Percentiles rank a stretch among this genome's conserved stretches.
Conservation (phyloP, 2,113 vertebrate genomes). For the Phaethon lepturus region DNA sequence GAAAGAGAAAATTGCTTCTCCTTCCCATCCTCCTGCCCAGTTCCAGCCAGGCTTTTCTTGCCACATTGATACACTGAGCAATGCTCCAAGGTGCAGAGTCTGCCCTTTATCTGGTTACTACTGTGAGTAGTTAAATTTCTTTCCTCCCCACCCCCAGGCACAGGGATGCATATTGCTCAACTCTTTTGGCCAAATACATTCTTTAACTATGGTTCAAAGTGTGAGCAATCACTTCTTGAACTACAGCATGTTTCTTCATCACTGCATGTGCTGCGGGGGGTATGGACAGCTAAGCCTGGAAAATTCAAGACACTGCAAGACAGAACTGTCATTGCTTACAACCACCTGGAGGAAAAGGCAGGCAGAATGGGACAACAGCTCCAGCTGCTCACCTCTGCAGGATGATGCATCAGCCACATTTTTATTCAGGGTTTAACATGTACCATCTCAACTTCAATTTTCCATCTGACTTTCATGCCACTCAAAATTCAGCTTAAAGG, state of each 20-base stretch:
- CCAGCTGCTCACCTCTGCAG: not conserved
- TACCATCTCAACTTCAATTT: not conserved
- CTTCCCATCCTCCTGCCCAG: not conserved
- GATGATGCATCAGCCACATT: not conserved
- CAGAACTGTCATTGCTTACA: not conserved
- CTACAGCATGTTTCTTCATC: not conserved
- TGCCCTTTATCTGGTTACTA: not conserved
- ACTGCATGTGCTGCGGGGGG: accelerated
- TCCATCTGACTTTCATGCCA: not conserved
- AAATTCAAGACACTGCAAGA: not conserved
- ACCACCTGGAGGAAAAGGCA: not conserved
- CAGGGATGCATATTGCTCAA: not conserved
- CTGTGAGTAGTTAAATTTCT: not conserved
- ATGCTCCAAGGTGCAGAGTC: not conserved
- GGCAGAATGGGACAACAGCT: not conserved
- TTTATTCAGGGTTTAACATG: not conserved
- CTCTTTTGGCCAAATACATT: not conserved
- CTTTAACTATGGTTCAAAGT: not conserved
- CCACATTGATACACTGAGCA: not conserved
- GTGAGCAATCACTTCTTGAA: not conserved
- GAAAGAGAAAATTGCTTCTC: not conserved
- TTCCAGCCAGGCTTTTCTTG: not conserved
- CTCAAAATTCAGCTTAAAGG: not conserved
- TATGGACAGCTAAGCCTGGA: not conserved
- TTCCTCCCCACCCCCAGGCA: not conserved